Percentiles rank a stretch among this genome's conserved stretches.
These are phyloP conservation scores for Drosophila mimica DNA, from an alignment of 2,888 invertebrate genomes.

Conservation along the genomic window DNA sequence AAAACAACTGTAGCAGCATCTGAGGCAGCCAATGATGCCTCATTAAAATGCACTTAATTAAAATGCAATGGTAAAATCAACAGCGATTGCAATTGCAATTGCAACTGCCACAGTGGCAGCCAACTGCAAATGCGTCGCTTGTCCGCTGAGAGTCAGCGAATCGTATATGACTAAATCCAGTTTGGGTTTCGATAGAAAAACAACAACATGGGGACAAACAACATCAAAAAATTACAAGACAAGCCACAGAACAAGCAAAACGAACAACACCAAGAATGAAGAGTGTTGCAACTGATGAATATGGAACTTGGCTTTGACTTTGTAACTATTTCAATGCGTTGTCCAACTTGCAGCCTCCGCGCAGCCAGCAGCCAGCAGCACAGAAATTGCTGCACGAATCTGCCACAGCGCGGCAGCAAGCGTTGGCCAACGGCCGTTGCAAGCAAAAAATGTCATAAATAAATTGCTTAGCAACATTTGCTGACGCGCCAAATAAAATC, in stretches of 20 bases:
- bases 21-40: constrained; percentile 58
- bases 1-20: constrained; percentile 36
- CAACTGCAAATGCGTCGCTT: constrained; percentile 29
- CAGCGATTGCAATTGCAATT: constrained; percentile 60
- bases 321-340: constrained; percentile 75
- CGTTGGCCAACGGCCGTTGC: constrained; percentile 35
- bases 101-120: constrained; percentile 25
- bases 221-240: constrained; percentile 77
- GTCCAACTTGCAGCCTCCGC: constrained; percentile 10
- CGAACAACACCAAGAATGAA: constrained; percentile 76
- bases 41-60: constrained; percentile 80
- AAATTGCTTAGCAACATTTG: constrained; percentile 82
- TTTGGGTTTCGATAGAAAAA: constrained; percentile 79
- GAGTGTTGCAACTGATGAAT: constrained; percentile 83
- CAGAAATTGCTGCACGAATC: constrained; percentile 81
- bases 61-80: constrained; percentile 78
- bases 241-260: constrained; percentile 67
- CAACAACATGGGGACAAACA: constrained; percentile 51
- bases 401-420: constrained; percentile 51
- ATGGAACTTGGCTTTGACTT: constrained; percentile 84
- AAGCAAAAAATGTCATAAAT: constrained; percentile 80
- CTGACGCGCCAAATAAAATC: constrained; percentile 84
- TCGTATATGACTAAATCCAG: constrained; percentile 77
- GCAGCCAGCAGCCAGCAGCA: constrained; percentile 9
- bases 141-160: constrained; percentile 56